Conservation (phyloP, 2,797 vertebrate species). For the Acrocephalus scirpaceus region DNA sequence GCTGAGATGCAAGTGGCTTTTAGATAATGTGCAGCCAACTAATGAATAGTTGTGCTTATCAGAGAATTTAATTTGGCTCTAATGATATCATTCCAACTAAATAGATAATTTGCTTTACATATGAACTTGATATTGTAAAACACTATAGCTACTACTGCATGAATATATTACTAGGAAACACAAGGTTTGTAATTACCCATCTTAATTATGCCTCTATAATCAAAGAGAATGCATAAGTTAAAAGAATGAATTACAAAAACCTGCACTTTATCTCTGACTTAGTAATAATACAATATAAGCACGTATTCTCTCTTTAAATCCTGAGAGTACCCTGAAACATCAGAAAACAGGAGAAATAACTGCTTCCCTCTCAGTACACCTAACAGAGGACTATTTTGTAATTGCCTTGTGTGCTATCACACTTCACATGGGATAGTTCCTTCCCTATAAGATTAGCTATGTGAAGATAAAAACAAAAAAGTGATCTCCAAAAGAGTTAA, state of each 20-base stretch:
- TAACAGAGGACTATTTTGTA: background rate
- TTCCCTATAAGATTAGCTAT: background rate
- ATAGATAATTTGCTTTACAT: slow-evolving; percentile 74
- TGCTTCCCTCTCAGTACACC: background rate
- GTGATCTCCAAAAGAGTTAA: background rate
- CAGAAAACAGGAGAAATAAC: background rate
- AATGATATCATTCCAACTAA: slow-evolving; percentile 65
- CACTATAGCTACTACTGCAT: slow-evolving; percentile 55
- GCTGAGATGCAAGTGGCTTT: slow-evolving; percentile 25
- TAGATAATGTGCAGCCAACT: slow-evolving; percentile 25
- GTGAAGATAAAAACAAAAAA: background rate
- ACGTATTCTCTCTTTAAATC: background rate
- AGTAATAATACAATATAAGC: slow-evolving; percentile 24
- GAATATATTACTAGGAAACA: slow-evolving; percentile 72
- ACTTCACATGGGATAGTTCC: background rate
- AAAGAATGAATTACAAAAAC: slow-evolving; percentile 35
- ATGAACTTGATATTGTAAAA: slow-evolving; percentile 70
- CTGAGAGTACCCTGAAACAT: background rate
- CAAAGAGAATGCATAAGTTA: slow-evolving; percentile 40
- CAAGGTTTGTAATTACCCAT: slow-evolving; percentile 53
- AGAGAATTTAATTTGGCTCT: slow-evolving; percentile 68
- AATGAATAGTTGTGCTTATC: slow-evolving; percentile 64
- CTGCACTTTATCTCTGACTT: slow-evolving; percentile 28
- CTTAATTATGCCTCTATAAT: slow-evolving; percentile 43
- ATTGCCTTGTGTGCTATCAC: background rate